Evolutionary conservation across 23 tunicate genomes (phyloP), one percentile per base, ranked within the genome.

Genomic region (Styela clava): DNA sequence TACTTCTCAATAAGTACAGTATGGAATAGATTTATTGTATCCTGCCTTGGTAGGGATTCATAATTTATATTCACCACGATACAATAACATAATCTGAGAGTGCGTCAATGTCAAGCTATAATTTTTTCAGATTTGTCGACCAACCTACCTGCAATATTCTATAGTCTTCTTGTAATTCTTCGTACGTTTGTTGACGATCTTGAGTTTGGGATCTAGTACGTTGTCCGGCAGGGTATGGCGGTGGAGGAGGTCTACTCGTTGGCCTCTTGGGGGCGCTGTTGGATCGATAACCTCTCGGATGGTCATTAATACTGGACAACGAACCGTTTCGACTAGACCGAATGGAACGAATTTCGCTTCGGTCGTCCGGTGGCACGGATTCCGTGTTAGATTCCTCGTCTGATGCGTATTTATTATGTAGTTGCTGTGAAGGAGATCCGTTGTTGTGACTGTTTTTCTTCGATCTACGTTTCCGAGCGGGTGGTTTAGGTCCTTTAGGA

Each of bases 301-400:
- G 64, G 52, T 26, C 74, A 73, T 3, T 74, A 56, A 36, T 77
- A n/a, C 82, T 77, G 36, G 35, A 23, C 21, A 69, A 2, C 21
- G 52, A 73, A 21, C 87, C 69, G 3, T 84, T 79, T 28, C 77
- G 86, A 64, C 94, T 88, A 18, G 94, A 88, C 19, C 79, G 51
- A n/a, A 86, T 73, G 34, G 94, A 88, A 64, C 74, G 72, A 16
- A 79, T 76, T 1, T 67, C 71, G 71, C 71, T 67, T 28, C 88
- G 84, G 16, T 88, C 94, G 68, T 88, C 94, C 12, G 88, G 83
- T 16, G 83, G 77, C 27, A 88, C 83, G 1, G 94, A 88, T 61
- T 88, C 94, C 26, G 94, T 88, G 85, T 88, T 88, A 12, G 94
- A 88, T 84, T 88, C 94, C 34, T 88, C 94, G 61, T 88, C 94